phyloP scores from a whole-genome alignment of 2,888 invertebrate species.

The Lepidochitona cinerea region DNA sequence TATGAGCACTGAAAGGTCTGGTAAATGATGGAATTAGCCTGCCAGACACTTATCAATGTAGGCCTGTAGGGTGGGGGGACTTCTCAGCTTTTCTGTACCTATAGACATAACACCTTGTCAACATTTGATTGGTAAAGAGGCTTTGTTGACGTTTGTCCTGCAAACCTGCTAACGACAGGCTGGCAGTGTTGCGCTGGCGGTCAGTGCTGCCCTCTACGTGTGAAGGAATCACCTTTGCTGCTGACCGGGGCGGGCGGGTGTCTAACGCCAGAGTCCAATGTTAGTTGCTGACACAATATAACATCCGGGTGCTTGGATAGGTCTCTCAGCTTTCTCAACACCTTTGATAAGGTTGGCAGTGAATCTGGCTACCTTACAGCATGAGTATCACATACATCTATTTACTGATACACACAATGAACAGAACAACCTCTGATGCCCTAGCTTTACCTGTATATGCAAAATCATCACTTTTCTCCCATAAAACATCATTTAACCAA shows the following conservation, averaged over 20 bases:
- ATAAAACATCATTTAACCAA: too few relatives aligned
- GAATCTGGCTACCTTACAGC: too few relatives aligned
- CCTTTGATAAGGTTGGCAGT: too few relatives aligned
- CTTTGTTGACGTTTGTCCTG: not conserved
- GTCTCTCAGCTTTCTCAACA: too few relatives aligned
- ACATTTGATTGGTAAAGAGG: conserved; percentile 3
- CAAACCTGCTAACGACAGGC: not conserved
- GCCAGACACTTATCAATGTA: too few relatives aligned
- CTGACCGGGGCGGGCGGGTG: not conserved
- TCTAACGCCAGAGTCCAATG: not conserved
- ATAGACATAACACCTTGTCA: not conserved
- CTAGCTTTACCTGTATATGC: too few relatives aligned
- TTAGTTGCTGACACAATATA: not conserved
- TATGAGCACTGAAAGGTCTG: too few relatives aligned
- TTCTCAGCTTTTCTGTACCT: not conserved
- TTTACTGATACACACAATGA: too few relatives aligned
- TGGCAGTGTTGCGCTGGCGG: not conserved
- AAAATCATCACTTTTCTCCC: too few relatives aligned
- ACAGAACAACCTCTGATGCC: too few relatives aligned
- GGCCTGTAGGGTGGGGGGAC: not conserved
- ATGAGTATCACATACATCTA: too few relatives aligned
- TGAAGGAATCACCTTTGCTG: not conserved
- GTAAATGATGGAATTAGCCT: too few relatives aligned
- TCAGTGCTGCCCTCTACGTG: not conserved
- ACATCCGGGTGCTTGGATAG: not conserved